These are phyloP conservation scores for Pyrochroa serraticornis DNA, from an alignment of 2,888 invertebrate genomes.

Conservation along the genomic window DNA sequence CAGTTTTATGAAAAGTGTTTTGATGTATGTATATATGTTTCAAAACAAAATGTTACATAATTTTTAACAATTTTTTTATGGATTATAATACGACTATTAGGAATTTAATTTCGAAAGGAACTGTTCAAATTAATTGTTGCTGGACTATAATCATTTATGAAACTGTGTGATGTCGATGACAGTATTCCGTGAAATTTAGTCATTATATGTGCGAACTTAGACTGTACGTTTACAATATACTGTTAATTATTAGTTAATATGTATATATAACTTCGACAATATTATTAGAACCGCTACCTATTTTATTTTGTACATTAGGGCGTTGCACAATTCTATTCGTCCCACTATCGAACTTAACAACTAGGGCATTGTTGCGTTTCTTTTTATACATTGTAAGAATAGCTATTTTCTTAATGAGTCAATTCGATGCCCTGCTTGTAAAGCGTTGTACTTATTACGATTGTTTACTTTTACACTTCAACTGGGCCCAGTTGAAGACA, in stretches of 20 bases:
- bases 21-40: constrained; percentile 13
- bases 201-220: constrained; percentile 37
- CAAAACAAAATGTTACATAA: constrained; percentile 8
- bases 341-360: constrained; percentile 22
- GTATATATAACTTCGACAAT: constrained; percentile 41
- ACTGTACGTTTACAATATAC: constrained; percentile 35
- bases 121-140: neutral
- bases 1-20: constrained; percentile 69
- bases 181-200: constrained; percentile 44
- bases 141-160: constrained; percentile 11
- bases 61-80: constrained; percentile 22
- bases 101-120: neutral
- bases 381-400: constrained; percentile 19
- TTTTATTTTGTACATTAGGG: constrained; percentile 22
- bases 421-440: constrained; percentile 20
- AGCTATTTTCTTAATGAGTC: constrained; percentile 15
- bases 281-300: constrained; percentile 30
- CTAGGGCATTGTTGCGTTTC: constrained; percentile 19
- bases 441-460: constrained; percentile 10
- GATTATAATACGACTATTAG: constrained; percentile 7
- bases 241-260: constrained; percentile 33
- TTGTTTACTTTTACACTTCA: neutral
- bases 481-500: too few relatives aligned
- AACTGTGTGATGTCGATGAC: constrained; percentile 31
- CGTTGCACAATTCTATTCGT: constrained; percentile 32